Evolutionary conservation across 2,113 vertebrate species (phyloP), one percentile per base, ranked within the genome.

Genomic region (Lophura nycthemera): DNA sequence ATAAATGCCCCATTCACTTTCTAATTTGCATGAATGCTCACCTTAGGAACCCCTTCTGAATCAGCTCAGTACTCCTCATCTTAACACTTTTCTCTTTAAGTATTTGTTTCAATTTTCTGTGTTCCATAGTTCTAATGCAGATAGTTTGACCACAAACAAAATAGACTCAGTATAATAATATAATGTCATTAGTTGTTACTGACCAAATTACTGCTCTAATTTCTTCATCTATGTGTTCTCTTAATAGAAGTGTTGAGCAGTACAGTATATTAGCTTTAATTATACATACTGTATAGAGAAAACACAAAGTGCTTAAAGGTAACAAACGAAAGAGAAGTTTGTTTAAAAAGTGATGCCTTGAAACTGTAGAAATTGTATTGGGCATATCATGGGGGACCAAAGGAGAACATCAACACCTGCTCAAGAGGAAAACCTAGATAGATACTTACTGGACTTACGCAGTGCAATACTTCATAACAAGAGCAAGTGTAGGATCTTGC

Each of bases 31-130:
- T 21, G 30, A 21, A 2, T 56, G 11, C 7, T 74, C 5, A 18
- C 3, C 17, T 24, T 50, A 24, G 6, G 18, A 32, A 50, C 4
- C 61, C 18, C 0, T 1, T n/a, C 45, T 54, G 22, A 84, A 12
- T 43, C 18, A 76, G 8, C 42, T 69, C 47, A 13, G 6, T 60
- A 34, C 4, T 83, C 21, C 69, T 7, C 8, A 7, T 47, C 16
- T 56, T 24, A 61, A 48, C 5, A 2, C 1, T 77, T 56, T 59
- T 32, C 10, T 54, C 4, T 76, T 25, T 7, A 82, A 72, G 2
- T 13, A 65, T 72, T 66, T 72, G n/a, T 88, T 69, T 34, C 64
- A n/a, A 8, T 76, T 64, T 25, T 79, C 7, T 69, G 15, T 36
- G 8, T 83, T 21, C 4, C 12, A 13, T 69, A 14, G 7, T 57